Evolutionary conservation across 2,888 invertebrate species (phyloP).

Genomic region (Pristionchus fissidentatus): DNA sequence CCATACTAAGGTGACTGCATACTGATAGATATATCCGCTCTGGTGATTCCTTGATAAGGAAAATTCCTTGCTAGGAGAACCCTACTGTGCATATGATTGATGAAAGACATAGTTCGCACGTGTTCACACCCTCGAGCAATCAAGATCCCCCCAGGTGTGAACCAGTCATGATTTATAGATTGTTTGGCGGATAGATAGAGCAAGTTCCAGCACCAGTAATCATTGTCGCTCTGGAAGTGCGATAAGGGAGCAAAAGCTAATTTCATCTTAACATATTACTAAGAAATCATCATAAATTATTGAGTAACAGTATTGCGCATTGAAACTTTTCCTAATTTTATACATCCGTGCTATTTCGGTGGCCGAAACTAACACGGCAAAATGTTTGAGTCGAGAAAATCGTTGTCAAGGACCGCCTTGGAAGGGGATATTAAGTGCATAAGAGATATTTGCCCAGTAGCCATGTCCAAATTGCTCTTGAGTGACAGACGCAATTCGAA

Average conservation of each 20-base stretch:
- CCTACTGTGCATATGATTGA: background rate
- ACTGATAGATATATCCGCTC: too few relatives aligned
- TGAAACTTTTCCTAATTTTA: too few relatives aligned
- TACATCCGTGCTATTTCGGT: too few relatives aligned
- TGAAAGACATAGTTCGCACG: background rate
- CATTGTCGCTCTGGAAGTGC: too few relatives aligned
- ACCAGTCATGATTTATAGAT: background rate
- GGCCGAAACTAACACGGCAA: too few relatives aligned
- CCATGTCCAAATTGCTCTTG: too few relatives aligned
- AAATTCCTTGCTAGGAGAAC: background rate
- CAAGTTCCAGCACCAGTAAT: too few relatives aligned
- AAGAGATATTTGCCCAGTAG: too few relatives aligned
- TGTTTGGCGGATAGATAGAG: too few relatives aligned
- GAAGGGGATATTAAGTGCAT: too few relatives aligned
- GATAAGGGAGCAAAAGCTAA: background rate
- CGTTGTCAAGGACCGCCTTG: too few relatives aligned
- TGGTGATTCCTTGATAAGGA: background rate
- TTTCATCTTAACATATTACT: background rate
- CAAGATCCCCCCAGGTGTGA: background rate
- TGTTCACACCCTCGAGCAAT: conserved; percentile 15
- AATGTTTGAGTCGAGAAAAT: too few relatives aligned
- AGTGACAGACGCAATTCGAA: background rate
- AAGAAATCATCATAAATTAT: background rate
- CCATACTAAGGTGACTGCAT: background rate
- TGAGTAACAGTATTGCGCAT: background rate